phyloP scores from a whole-genome alignment of 2,113 vertebrate genomes.

The Accipiter virgatus region DNA sequence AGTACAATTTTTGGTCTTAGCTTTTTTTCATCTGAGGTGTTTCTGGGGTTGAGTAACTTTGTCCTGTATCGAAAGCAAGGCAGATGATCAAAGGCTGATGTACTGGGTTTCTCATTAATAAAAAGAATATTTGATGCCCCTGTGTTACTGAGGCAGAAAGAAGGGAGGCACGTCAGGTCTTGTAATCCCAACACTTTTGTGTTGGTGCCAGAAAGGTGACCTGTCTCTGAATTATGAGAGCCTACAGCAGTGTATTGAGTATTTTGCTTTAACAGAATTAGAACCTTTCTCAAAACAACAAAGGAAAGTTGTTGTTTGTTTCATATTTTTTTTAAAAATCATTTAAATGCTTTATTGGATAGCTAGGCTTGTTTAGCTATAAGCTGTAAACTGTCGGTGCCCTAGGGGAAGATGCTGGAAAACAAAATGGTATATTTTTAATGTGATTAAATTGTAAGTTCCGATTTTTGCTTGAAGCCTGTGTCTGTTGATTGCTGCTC shows the following conservation, averaged over 20 bases:
- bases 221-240: neutral
- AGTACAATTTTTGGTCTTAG: neutral
- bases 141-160: neutral
- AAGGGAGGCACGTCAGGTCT: neutral
- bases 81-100: neutral
- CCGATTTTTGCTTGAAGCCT: slow-evolving; percentile 71
- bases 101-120: neutral
- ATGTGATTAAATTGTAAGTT: slow-evolving; percentile 65
- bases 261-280: neutral
- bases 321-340: neutral
- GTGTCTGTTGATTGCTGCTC: slow-evolving; percentile 71
- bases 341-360: neutral
- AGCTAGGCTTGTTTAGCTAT: slow-evolving; percentile 38
- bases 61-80: neutral
- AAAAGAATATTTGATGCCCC: neutral
- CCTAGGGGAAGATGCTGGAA: slow-evolving; percentile 69
- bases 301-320: neutral
- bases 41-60: neutral
- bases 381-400: slow-evolving; percentile 55
- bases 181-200: neutral
- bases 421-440: slow-evolving; percentile 56
- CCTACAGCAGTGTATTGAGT: neutral
- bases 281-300: neutral
- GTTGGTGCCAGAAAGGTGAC: neutral
- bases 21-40: neutral